Conservation (phyloP, 2,113 vertebrate genomes). For the Misgurnus anguillicaudatus region DNA sequence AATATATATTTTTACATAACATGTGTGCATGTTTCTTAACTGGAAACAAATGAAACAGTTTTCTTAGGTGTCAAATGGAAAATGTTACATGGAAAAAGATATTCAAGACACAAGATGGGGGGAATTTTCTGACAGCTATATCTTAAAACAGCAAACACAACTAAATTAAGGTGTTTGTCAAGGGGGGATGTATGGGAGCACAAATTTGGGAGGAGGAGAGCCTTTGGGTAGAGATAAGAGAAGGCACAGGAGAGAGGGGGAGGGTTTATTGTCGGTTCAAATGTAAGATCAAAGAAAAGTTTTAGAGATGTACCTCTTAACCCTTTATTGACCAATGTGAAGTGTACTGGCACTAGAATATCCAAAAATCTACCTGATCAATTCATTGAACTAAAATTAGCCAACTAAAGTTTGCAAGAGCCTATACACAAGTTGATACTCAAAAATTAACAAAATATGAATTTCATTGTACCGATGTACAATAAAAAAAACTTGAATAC, state of each 20-base stretch:
- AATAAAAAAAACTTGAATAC: too few relatives aligned
- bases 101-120: neutral
- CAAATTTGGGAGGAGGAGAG: neutral
- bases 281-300: conserved; percentile 34
- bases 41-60: neutral
- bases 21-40: neutral
- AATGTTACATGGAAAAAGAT: conserved; percentile 9
- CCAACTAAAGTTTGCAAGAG: neutral
- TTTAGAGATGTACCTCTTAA: conserved; percentile 21
- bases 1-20: neutral
- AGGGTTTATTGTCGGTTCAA: neutral
- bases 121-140: neutral
- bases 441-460: too few relatives aligned
- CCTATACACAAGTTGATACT: neutral
- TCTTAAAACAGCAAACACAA: too few relatives aligned
- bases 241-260: neutral
- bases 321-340: conserved; percentile 4
- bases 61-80: neutral
- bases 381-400: neutral
- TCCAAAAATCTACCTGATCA: neutral
- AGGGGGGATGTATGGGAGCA: neutral
- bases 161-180: too few relatives aligned
- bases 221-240: neutral
- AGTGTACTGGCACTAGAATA: neutral
- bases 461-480: too few relatives aligned